Evolutionary conservation across 2,113 vertebrate genomes (phyloP).

Genomic region (Hiodon tergisus): DNA sequence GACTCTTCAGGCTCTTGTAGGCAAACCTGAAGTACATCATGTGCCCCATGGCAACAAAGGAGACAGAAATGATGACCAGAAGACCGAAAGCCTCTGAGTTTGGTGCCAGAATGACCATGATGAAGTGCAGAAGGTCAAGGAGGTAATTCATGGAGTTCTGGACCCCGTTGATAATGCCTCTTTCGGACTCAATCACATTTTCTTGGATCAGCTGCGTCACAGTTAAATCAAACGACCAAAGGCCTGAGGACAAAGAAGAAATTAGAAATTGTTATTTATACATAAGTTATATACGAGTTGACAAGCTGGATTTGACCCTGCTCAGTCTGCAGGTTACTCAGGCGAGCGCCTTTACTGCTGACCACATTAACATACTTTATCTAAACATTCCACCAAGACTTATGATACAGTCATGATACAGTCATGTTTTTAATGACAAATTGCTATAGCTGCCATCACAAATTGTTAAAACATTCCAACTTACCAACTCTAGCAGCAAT

Average conservation of each 20-base stretch:
- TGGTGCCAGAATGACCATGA: conserved; percentile 97
- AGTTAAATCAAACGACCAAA: conserved; percentile 97
- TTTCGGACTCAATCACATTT: conserved; percentile 92
- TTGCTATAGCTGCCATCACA: neutral
- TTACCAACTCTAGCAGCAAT: conserved; percentile 97
- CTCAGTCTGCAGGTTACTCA: no score
- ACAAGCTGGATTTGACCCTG: no score
- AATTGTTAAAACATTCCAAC: conserved; percentile 35
- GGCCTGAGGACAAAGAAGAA: conserved; percentile 58
- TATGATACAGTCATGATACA: no score
- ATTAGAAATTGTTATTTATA: neutral
- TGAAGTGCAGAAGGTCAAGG: conserved; percentile 94
- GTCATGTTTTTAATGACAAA: no score
- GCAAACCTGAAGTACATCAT: conserved; percentile 93
- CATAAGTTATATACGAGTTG: no score
- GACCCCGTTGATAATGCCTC: conserved; percentile 94
- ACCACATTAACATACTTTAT: no score
- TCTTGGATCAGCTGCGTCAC: conserved; percentile 97
- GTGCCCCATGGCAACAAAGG: conserved; percentile 93
- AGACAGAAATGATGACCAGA: conserved; percentile 91
- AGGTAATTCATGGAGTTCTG: conserved; percentile 99
- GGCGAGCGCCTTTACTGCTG: no score
- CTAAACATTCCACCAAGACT: no score
- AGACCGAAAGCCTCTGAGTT: conserved; percentile 94
- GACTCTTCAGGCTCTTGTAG: conserved; percentile 75